Evolutionary conservation across 2,797 vertebrate genomes (phyloP), one percentile per base, ranked within the genome.

Genomic region (Mormyrops boulengeri): DNA sequence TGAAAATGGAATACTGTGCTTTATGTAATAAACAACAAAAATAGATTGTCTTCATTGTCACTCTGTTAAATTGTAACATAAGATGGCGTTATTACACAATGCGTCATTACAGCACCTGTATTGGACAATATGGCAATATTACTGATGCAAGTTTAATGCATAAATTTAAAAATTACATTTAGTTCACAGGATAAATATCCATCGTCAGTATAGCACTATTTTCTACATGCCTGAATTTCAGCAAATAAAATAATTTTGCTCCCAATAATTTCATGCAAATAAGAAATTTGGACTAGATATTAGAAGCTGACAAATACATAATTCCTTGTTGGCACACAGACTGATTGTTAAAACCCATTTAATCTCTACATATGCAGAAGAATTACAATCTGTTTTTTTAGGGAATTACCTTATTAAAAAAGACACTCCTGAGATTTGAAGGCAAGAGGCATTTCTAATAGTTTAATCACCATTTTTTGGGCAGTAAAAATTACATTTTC

Each of bases 341-440:
- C 73, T 19, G 34, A 44, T 44, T 80, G 73, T 38, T 85, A 85
- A 85, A 85, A 85, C 22, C 41, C 82, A 50, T 47, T 85, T 47
- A 85, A 85, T 85, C 82, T 85, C 82, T 49, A 52, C 84, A 85
- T 50, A 30, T 85, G 84, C 11, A 26, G 47, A 85, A 50, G 44
- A 50, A 85, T 85, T 85, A 85, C 30, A 22, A 14, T 50, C 47
- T 50, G 49, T 50, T 85, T 85, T 8, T 52, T 26, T 22, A 12
- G 84, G 44, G 84, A 85, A 50, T 41, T 17, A 80, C 17, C 14
- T 41, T 38, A 80, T 80, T 80, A 38, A 80, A 44, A 77, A 85
- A 85, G 41, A 85, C 44, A 22, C 80, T 85, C 41, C n/a, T 85
- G 44, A 50, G 80, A 50, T 85, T 85, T 50, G n/a, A 47, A 84